These are phyloP conservation scores for Chromis chromis DNA, from an alignment of 2,797 vertebrate species.

Conservation along the genomic window DNA sequence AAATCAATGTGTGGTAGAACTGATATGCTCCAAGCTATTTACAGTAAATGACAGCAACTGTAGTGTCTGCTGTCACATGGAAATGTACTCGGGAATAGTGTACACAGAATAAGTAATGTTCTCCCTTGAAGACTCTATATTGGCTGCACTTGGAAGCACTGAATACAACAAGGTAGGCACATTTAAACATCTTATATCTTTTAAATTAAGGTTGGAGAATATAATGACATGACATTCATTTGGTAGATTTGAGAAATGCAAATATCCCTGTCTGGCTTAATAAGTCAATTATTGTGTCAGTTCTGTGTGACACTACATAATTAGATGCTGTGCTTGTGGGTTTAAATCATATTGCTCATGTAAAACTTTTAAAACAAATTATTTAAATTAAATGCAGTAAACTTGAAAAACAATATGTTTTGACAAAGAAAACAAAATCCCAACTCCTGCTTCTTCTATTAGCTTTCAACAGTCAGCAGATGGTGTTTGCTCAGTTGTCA, in stretches of 20 bases:
- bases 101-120: slow-evolving; percentile 10
- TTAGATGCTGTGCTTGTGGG: background rate
- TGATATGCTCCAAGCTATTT: slow-evolving; percentile 59
- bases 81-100: slow-evolving; percentile 19
- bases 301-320: background rate
- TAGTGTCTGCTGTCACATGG: slow-evolving; percentile 38
- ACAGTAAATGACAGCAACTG: slow-evolving; percentile 58
- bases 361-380: background rate
- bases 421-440: background rate
- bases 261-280: background rate
- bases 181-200: background rate
- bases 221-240: slow-evolving; percentile 4
- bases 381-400: background rate
- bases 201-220: background rate
- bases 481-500: slow-evolving; percentile 9
- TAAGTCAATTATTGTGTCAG: background rate
- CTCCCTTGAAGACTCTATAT: slow-evolving; percentile 22
- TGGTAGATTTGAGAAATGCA: background rate
- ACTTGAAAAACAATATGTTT: background rate
- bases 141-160: background rate
- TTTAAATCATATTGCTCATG: background rate
- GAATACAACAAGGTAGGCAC: background rate
- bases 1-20: slow-evolving; percentile 45
- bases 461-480: slow-evolving; percentile 1
- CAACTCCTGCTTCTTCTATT: background rate